Percentiles rank a stretch among this genome's conserved stretches.
These are phyloP conservation scores for Leptonema lineaticorne DNA, from an alignment of 1,140 invertebrate genomes.

Conservation along the genomic window DNA sequence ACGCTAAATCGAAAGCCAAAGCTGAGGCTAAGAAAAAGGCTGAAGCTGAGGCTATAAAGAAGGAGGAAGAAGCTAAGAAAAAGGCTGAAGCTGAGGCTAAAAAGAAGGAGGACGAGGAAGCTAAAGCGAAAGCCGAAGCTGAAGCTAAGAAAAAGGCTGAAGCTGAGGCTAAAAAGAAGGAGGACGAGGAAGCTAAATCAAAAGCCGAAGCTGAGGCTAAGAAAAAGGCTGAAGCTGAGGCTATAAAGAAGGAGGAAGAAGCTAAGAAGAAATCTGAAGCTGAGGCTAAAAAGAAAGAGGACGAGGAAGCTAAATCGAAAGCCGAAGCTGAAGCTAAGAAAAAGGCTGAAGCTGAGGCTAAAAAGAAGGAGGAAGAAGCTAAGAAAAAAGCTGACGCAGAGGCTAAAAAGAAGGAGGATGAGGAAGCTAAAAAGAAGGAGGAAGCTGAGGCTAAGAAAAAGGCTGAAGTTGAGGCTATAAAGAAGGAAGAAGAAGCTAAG, in stretches of 20 bases:
- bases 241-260: slow-evolving; percentile 28
- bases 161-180: slow-evolving; percentile 1
- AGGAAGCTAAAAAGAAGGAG: neutral
- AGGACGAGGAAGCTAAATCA: slow-evolving; percentile 27
- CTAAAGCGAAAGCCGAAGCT: too few relatives aligned
- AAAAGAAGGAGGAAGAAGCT: slow-evolving; percentile 26
- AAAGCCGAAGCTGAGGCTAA: slow-evolving; percentile 4
- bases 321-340: neutral
- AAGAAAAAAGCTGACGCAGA: slow-evolving; percentile 30
- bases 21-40: too few relatives aligned
- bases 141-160: too few relatives aligned
- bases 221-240: slow-evolving; percentile 23
- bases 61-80: too few relatives aligned
- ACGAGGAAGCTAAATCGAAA: too few relatives aligned
- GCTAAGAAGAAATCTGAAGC: slow-evolving; percentile 16
- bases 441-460: slow-evolving; percentile 17
- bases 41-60: too few relatives aligned
- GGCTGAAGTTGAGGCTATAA: slow-evolving; percentile 15
- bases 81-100: too few relatives aligned
- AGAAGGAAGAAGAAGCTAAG: neutral
- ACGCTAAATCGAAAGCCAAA: too few relatives aligned
- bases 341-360: slow-evolving; percentile 10
- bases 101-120: too few relatives aligned
- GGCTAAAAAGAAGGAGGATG: slow-evolving; percentile 40
- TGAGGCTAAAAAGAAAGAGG: slow-evolving; percentile 7